These are phyloP conservation scores for roundworm (Caenorhabditis elegans) DNA, from an alignment of 1,140 invertebrate genomes.

Conservation along the genomic window DNA sequence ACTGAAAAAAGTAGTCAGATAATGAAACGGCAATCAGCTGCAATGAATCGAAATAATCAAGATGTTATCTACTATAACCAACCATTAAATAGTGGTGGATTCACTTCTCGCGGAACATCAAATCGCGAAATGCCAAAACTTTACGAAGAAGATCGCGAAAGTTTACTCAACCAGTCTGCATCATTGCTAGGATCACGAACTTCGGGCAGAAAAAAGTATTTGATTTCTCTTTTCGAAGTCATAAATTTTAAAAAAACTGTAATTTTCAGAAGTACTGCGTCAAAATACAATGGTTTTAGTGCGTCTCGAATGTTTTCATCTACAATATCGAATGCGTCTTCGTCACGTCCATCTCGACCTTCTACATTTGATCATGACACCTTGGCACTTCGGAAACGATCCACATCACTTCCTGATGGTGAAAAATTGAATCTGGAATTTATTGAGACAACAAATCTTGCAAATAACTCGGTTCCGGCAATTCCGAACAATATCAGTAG, in stretches of 20 bases:
- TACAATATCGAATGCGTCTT: neutral
- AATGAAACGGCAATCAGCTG: conserved; percentile 1
- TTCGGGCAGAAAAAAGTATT: neutral
- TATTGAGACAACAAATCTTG: neutral
- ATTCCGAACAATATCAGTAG: neutral
- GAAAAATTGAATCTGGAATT: conserved; percentile 36
- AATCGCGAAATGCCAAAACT: conserved; percentile 6
- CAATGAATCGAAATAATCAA: neutral
- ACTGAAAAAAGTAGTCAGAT: neutral
- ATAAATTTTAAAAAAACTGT: neutral
- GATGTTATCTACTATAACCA: neutral
- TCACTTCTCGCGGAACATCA: neutral
- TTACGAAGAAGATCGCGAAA: neutral
- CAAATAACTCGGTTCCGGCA: neutral
- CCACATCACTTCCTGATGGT: conserved; percentile 40
- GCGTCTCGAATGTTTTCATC: neutral
- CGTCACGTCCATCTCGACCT: neutral
- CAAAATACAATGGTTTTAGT: neutral
- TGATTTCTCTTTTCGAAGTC: neutral
- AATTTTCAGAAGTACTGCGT: neutral
- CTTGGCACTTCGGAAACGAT: conserved; percentile 17
- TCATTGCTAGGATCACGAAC: neutral
- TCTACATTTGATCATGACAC: neutral
- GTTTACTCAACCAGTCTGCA: neutral
- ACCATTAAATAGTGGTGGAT: neutral